A percentile compares a stretch with the other conserved stretches of the same genome.
Conservation (phyloP, 2,797 vertebrate species). For the Alauda arvensis region DNA sequence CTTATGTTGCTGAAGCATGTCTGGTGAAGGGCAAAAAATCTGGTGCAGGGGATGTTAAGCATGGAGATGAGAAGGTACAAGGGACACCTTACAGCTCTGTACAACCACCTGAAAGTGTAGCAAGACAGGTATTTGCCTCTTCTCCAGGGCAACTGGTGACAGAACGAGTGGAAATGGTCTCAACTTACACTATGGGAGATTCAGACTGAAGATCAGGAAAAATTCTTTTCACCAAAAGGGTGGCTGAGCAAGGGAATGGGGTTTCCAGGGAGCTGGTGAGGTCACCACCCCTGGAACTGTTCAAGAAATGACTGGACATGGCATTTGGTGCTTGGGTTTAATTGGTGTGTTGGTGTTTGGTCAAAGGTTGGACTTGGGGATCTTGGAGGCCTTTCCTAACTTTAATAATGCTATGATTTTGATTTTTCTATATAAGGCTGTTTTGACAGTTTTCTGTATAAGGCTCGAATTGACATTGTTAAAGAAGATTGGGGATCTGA, state of each 20-base stretch:
- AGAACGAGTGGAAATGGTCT: background rate
- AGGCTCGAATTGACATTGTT: background rate
- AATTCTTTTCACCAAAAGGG: background rate
- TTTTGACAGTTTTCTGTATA: background rate
- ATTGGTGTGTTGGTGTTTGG: fast-evolving
- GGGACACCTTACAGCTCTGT: background rate
- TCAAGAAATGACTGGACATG: background rate
- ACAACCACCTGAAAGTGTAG: too few species aligned
- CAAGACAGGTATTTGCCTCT: background rate
- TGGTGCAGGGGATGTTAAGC: background rate
- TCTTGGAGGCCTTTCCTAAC: background rate
- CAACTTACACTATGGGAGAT: background rate
- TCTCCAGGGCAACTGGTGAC: fast-evolving
- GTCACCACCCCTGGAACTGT: background rate
- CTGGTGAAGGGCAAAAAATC: background rate
- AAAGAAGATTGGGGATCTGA: background rate
- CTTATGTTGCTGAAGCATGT: background rate
- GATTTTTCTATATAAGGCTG: background rate
- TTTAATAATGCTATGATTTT: background rate
- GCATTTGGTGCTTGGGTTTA: background rate
- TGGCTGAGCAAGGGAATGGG: background rate
- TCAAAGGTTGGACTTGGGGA: background rate
- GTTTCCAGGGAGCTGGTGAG: background rate
- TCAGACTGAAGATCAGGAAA: background rate
- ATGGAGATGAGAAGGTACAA: background rate